A percentile compares a stretch with the other conserved stretches of the same genome.
phyloP scores from a whole-genome alignment of 2,888 invertebrate genomes.

The Agonopterix heracliana region DNA sequence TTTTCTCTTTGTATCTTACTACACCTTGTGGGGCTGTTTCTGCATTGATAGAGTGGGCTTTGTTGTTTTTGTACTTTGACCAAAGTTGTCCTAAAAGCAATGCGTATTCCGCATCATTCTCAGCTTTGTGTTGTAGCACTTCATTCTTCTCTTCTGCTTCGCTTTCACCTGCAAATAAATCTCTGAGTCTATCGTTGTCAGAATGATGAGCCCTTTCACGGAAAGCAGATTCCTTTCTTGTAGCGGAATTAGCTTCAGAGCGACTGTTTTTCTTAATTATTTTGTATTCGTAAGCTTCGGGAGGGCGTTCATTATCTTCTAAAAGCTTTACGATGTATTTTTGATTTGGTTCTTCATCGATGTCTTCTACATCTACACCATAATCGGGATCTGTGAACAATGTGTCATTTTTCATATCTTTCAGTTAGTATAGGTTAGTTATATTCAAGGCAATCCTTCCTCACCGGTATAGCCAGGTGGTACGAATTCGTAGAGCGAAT shows the following conservation, averaged over 20 bases:
- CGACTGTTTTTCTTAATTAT: conserved; percentile 62
- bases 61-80: conserved; percentile 73
- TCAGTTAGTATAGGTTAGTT: no score
- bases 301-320: conserved; percentile 58
- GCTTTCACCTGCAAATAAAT: conserved; percentile 54
- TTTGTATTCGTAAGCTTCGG: conserved; percentile 75
- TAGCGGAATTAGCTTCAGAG: conserved; percentile 22
- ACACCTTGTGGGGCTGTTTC: conserved; percentile 59
- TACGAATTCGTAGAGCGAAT: conserved; percentile 55
- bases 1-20: conserved; percentile 64
- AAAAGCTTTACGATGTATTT: conserved; percentile 58
- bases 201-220: conserved; percentile 61
- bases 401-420: neutral
- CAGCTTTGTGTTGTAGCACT: conserved; percentile 34
- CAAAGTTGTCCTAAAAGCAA: conserved; percentile 73
- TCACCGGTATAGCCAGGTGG: conserved; percentile 58
- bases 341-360: conserved; percentile 47
- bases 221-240: conserved; percentile 58
- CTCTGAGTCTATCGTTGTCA: conserved; percentile 57
- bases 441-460: no score
- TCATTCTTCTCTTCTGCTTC: conserved; percentile 47
- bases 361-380: conserved; percentile 47
- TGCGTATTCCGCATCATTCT: conserved; percentile 72
- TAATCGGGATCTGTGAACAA: conserved; percentile 51
- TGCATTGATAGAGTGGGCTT: conserved; percentile 44